Evolutionary conservation across 2,888 invertebrate species (phyloP).

Genomic region (Eristalis pertinax): DNA sequence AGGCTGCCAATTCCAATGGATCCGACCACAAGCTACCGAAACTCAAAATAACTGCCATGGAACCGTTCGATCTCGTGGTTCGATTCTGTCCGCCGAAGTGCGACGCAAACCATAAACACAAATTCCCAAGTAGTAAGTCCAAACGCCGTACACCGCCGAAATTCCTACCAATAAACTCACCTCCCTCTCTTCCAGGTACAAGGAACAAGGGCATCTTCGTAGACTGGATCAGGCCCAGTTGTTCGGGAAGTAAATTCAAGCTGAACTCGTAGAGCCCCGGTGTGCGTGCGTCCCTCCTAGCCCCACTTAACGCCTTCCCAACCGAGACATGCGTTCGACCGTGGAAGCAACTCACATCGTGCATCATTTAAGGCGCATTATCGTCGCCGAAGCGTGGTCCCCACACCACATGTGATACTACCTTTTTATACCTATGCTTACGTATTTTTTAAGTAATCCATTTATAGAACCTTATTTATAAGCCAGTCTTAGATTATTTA

Average conservation of each 20-base stretch:
- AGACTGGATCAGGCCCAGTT: constrained; percentile 56
- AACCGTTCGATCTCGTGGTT: constrained; percentile 77
- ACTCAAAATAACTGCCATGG: constrained; percentile 76
- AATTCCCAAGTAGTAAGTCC: constrained; percentile 65
- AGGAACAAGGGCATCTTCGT: constrained; percentile 48
- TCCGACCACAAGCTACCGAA: constrained; percentile 73
- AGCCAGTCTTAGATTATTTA: constrained; percentile 16
- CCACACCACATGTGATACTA: constrained; percentile 54
- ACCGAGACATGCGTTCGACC: background rate
- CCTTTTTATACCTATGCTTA: constrained; percentile 36
- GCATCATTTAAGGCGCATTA: constrained; percentile 22
- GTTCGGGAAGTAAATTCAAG: constrained; percentile 30
- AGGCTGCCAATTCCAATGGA: background rate
- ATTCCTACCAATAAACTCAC: background rate
- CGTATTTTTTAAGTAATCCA: constrained; percentile 25
- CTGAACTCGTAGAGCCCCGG: constrained; percentile 1
- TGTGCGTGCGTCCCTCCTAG: background rate
- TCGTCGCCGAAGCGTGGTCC: constrained; percentile 12
- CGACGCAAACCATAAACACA: constrained; percentile 76
- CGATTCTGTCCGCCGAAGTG: constrained; percentile 76
- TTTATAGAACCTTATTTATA: constrained; percentile 22
- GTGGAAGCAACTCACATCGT: background rate
- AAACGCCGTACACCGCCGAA: background rate
- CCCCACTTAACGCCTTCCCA: background rate
- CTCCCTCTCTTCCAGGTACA: constrained; percentile 14